phyloP scores from a whole-genome alignment of 2,888 invertebrate species.

The Octodonta nipae region DNA sequence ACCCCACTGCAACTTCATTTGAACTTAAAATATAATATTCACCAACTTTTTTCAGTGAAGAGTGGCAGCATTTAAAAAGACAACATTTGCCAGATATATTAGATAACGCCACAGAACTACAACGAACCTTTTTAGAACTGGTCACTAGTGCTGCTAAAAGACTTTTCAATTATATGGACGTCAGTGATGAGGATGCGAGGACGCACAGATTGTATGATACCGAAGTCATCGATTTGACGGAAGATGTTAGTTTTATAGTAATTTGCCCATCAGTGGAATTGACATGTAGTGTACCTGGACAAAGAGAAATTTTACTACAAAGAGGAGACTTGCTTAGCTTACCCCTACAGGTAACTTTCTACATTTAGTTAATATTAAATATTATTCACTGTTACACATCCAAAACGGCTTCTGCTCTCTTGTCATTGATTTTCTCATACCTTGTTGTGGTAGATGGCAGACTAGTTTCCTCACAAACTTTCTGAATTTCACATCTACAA shows the following conservation, averaged over 20 bases:
- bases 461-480: too few relatives aligned
- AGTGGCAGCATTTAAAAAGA: constrained; percentile 81
- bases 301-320: constrained; percentile 71
- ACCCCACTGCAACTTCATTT: too few relatives aligned
- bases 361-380: neutral
- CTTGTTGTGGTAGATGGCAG: too few relatives aligned
- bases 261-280: constrained; percentile 84
- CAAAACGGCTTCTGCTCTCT: neutral
- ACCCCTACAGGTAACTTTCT: constrained; percentile 47
- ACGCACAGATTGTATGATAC: constrained; percentile 78
- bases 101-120: constrained; percentile 56
- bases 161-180: constrained; percentile 69
- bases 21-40: too few relatives aligned
- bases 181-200: constrained; percentile 52
- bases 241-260: constrained; percentile 82
- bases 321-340: constrained; percentile 75
- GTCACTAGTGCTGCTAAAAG: constrained; percentile 61
- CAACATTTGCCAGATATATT: constrained; percentile 39
- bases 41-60: constrained; percentile 75
- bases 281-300: constrained; percentile 81
- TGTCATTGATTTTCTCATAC: neutral
- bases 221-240: constrained; percentile 84
- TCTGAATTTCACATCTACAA: too few relatives aligned
- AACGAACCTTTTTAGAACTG: constrained; percentile 65
- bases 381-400: neutral